Conservation (phyloP, 2,113 vertebrate genomes). For the Seriola rivoliana region DNA sequence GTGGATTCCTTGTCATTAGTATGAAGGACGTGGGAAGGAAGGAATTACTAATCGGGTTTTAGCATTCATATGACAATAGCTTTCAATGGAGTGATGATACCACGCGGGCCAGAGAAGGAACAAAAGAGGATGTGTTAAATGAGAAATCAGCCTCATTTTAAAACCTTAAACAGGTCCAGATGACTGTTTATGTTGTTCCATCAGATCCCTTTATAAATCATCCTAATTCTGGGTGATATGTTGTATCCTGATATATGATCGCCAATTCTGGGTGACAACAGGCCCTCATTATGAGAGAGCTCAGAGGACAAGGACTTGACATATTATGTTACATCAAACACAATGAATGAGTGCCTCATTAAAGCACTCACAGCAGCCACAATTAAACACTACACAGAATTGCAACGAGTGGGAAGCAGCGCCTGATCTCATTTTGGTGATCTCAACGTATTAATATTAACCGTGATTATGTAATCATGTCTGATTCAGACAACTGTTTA, state of each 20-base stretch:
- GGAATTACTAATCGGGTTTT: conserved; percentile 37
- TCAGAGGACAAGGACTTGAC: conserved; percentile 41
- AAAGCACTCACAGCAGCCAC: conserved; percentile 24
- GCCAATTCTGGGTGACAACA: conserved; percentile 6
- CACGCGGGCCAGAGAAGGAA: neutral
- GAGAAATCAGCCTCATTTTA: neutral
- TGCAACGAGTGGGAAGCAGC: neutral
- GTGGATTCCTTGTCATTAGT: conserved; percentile 38
- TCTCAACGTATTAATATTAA: conserved; percentile 11
- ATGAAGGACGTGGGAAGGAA: conserved; percentile 46
- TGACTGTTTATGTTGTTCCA: neutral
- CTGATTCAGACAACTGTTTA: conserved; percentile 9
- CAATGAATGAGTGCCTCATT: conserved; percentile 39
- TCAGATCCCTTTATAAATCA: conserved; percentile 20
- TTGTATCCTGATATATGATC: neutral
- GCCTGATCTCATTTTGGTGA: conserved; percentile 4
- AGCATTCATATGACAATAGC: conserved; percentile 17
- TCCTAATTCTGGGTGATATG: conserved; percentile 1
- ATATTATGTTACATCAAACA: conserved; percentile 44
- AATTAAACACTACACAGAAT: conserved; percentile 29
- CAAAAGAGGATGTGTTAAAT: neutral
- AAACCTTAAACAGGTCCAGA: neutral
- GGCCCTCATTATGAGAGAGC: conserved; percentile 26
- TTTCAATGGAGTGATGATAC: neutral
- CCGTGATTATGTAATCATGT: conserved; percentile 11